Evolutionary conservation across 2,113 vertebrate genomes (phyloP).

Genomic region (Gnathonemus echidnorhynchus): DNA sequence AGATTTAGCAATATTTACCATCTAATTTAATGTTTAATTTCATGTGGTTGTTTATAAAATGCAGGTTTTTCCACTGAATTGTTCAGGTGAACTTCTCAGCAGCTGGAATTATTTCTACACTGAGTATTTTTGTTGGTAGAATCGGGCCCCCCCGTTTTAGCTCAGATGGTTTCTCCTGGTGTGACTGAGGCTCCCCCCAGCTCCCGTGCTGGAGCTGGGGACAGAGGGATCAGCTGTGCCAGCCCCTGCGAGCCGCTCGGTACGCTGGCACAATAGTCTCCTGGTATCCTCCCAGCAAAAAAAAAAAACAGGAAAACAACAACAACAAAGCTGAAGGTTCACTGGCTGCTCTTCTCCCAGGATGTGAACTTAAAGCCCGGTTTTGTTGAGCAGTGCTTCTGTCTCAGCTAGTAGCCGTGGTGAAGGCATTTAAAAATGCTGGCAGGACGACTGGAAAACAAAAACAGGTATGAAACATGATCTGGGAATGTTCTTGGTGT

Average conservation of each 20-base stretch:
- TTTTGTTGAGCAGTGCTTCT: background rate
- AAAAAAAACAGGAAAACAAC: background rate
- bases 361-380: background rate
- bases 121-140: background rate
- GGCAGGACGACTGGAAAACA: conserved; percentile 16
- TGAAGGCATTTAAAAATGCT: conserved; percentile 11
- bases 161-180: conserved; percentile 11
- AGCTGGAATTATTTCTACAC: background rate
- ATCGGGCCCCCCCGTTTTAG: background rate
- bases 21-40: background rate
- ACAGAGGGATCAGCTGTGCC: conserved; percentile 20
- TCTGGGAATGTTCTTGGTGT: background rate
- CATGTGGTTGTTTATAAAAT: background rate
- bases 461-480: conserved; percentile 11
- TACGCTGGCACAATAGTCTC: conserved; percentile 22
- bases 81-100: background rate
- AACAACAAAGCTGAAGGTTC: conserved; percentile 2
- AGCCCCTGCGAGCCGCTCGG: conserved; percentile 3
- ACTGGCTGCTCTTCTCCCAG: background rate
- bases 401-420: background rate
- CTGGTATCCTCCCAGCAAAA: conserved; percentile 15
- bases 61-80: background rate
- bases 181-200: conserved; percentile 3
- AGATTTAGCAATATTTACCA: background rate
- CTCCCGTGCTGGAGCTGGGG: background rate